phyloP scores from a whole-genome alignment of 2,888 invertebrate species.

The Aplocera efformata region DNA sequence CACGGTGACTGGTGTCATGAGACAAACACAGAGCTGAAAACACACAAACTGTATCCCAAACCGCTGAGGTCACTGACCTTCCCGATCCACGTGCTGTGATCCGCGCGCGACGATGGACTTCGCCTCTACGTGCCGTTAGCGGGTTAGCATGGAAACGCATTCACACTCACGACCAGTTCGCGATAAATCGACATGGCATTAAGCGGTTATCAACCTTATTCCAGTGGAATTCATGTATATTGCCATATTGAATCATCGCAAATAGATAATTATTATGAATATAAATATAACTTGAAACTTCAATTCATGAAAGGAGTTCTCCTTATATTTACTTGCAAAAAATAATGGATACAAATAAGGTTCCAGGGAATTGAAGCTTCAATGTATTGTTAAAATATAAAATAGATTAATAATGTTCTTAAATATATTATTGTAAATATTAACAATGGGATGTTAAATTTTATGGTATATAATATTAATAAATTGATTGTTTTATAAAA shows the following conservation, averaged over 20 bases:
- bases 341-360: too few relatives aligned
- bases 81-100: constrained; percentile 91
- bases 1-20: constrained; percentile 25
- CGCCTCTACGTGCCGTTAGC: constrained; percentile 78
- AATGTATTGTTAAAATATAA: constrained; percentile 4
- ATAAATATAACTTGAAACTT: constrained; percentile 18
- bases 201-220: constrained; percentile 9
- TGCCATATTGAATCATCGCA: constrained; percentile 29
- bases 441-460: too few relatives aligned
- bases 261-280: constrained; percentile 20
- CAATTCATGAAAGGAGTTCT: constrained; percentile 7
- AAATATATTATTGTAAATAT: constrained; percentile 1
- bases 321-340: too few relatives aligned
- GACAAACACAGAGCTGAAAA: constrained; percentile 26
- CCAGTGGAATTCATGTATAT: constrained; percentile 11
- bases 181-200: constrained; percentile 35
- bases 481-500: too few relatives aligned
- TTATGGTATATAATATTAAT: too few relatives aligned
- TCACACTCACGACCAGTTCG: constrained; percentile 62
- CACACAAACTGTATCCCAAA: constrained; percentile 33
- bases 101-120: constrained; percentile 70
- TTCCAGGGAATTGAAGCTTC: constrained; percentile 8
- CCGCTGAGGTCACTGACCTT: constrained; percentile 83
- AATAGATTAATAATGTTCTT: background rate
- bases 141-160: constrained; percentile 80